phyloP scores from a whole-genome alignment of 1,140 invertebrate genomes.

The Calliopsis andreniformis region DNA sequence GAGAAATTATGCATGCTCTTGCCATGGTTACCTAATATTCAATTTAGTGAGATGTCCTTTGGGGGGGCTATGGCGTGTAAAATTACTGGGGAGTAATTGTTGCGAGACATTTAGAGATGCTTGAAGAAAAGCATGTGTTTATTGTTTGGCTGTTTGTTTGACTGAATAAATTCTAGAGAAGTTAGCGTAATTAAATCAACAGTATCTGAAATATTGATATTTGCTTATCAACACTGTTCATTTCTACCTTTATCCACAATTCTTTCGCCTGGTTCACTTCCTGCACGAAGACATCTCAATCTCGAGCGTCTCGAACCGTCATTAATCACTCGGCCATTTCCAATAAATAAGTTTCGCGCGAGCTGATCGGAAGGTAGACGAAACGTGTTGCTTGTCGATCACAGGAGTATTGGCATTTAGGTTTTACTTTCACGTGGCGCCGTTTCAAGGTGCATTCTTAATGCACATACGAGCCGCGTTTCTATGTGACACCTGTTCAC shows the following conservation, averaged over 20 bases:
- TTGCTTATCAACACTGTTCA: no score
- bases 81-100: background rate
- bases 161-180: no score
- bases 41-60: background rate
- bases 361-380: constrained; percentile 13
- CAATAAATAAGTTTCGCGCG: constrained; percentile 23
- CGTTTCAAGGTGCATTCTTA: constrained; percentile 18
- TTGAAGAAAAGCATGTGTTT: no score
- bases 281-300: background rate
- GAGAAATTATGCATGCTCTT: background rate
- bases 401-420: constrained; percentile 22
- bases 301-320: background rate
- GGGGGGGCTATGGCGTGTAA: background rate
- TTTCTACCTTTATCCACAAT: background rate
- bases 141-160: no score
- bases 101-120: no score
- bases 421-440: constrained; percentile 23
- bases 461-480: background rate
- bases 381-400: constrained; percentile 30
- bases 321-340: constrained; percentile 9
- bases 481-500: constrained; percentile 37
- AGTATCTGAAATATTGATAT: no score
- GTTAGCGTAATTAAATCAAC: no score
- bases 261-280: background rate
- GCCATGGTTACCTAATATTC: background rate